Base-by-base conservation (phyloP, 1,140 invertebrate species). In the Gonatopus flavifemur region DNA sequence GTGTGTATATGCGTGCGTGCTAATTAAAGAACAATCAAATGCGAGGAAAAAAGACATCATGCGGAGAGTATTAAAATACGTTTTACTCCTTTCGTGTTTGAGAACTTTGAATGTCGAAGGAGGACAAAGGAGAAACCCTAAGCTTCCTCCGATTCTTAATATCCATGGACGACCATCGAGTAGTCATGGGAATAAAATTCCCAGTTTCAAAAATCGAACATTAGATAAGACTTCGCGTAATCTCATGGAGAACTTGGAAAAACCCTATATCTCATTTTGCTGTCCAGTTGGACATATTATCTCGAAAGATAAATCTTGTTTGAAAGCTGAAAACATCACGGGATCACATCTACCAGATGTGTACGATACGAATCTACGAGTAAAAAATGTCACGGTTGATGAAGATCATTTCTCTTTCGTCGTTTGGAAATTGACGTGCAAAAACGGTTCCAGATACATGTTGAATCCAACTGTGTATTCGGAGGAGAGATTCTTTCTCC, bases 401-500 rank as follows among this genome's bases (percentile, higher is more conserved):
- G 37, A 39, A 13, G 10, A 10, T n/a, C n/a, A n/a, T 24, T 39
- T 39, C 15, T 13, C 6, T 4, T 39, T 6, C 18, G 18, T 39
- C 6, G 15, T 7, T 20, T 20, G 37, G 9, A 24, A 39, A 12
- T 24, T 24, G n/a, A n/a, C n/a, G 6, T 39, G 37, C 13, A 6
- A 16, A 15, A 13, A 24, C 21, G 37, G 37, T 24, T 9, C 12
- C 3, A 57, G 55, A 13, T 61, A 54, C 20, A 32, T 42, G n/a
- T 31, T 64, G 16, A 52, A 58, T 28, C 59, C 62, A 1, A 19
- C 50, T 4, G 20, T 24, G 28, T 50, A 59, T 18, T 41, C 31
- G 16, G 20, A 24, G 15, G 62, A 64, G 15, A 57, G 53, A 25
- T 64, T 53, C 39, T 16, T 51, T 18, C 36, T 64, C n/a, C 13